Percentiles rank a stretch among this genome's conserved stretches.
phyloP scores from a whole-genome alignment of 2,888 invertebrate species.

The Agrochola lychnidis region DNA sequence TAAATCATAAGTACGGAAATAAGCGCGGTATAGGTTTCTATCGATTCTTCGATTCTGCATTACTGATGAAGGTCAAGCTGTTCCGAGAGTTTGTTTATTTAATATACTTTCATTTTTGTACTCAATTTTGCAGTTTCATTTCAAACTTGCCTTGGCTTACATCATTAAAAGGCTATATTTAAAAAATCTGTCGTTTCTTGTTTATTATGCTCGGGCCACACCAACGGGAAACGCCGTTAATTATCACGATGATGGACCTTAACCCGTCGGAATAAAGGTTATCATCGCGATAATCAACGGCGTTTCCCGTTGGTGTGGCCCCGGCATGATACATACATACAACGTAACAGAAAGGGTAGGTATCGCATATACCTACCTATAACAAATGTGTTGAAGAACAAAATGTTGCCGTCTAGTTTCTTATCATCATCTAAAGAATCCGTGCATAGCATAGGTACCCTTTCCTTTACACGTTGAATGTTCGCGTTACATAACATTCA shows the following conservation, averaged over 20 bases:
- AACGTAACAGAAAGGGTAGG: neutral
- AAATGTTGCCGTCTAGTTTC: neutral
- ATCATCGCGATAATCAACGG: too few species aligned
- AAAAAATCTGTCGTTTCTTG: constrained; percentile 14
- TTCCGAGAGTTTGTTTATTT: constrained; percentile 3
- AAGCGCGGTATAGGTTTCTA: neutral
- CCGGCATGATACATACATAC: too few species aligned
- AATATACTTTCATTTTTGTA: constrained; percentile 35
- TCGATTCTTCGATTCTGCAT: constrained; percentile 19
- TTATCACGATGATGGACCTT: too few species aligned
- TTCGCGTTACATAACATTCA: constrained; percentile 26
- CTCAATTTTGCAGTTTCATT: constrained; percentile 19
- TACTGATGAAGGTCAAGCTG: constrained; percentile 31
- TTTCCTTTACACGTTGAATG: constrained; percentile 11
- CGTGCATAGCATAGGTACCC: neutral
- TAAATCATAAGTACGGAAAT: constrained; percentile 1
- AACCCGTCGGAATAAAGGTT: too few species aligned
- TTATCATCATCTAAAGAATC: constrained; percentile 13
- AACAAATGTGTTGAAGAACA: neutral
- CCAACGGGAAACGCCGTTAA: too few species aligned
- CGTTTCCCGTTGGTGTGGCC: too few species aligned
- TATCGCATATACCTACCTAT: neutral
- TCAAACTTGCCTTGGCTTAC: constrained; percentile 23
- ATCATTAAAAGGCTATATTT: constrained; percentile 3
- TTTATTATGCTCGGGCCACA: too few species aligned